Percentiles rank a stretch among this genome's conserved stretches.
Evolutionary conservation across 2,797 vertebrate species (phyloP).

Genomic region (Sebastes diploproa): DNA sequence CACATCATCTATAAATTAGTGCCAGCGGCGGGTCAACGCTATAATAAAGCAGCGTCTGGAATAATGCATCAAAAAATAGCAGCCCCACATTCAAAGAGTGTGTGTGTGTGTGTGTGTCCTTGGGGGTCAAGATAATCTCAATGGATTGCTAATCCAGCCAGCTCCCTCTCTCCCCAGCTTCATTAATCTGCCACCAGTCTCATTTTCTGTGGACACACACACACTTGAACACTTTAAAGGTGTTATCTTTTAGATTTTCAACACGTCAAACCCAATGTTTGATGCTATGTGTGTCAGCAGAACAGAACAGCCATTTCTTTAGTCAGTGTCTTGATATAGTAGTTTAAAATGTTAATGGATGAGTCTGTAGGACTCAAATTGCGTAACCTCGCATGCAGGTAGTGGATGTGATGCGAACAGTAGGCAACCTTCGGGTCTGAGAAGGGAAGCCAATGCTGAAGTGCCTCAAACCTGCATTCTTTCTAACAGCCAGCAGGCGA

Average conservation of each 20-base stretch:
- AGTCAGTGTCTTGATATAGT: too few species aligned
- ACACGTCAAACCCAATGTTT: not conserved
- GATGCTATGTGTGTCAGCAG: not conserved
- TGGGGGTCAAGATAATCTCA: slow-evolving; percentile 57
- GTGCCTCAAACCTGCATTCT: not conserved
- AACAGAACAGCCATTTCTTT: too few species aligned
- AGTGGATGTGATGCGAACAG: too few species aligned
- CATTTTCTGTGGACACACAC: slow-evolving; percentile 47
- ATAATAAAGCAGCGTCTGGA: slow-evolving; percentile 32
- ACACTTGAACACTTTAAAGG: not conserved
- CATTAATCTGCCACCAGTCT: slow-evolving; percentile 65
- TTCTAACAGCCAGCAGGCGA: not conserved
- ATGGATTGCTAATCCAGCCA: slow-evolving; percentile 68
- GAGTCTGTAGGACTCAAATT: too few species aligned
- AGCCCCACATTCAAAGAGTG: slow-evolving; percentile 21
- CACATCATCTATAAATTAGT: slow-evolving; percentile 44
- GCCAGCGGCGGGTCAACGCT: slow-evolving; percentile 18
- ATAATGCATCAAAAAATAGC: slow-evolving; percentile 48
- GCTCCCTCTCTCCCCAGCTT: slow-evolving; percentile 65
- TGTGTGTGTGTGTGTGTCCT: slow-evolving; percentile 6
- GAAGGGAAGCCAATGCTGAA: too few species aligned
- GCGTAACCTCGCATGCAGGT: too few species aligned
- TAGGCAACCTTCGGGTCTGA: too few species aligned
- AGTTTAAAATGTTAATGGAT: too few species aligned
- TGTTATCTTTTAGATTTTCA: not conserved